Evolutionary conservation across 2,113 vertebrate species (phyloP), one percentile per base, ranked within the genome.

Genomic region (Passer domesticus): DNA sequence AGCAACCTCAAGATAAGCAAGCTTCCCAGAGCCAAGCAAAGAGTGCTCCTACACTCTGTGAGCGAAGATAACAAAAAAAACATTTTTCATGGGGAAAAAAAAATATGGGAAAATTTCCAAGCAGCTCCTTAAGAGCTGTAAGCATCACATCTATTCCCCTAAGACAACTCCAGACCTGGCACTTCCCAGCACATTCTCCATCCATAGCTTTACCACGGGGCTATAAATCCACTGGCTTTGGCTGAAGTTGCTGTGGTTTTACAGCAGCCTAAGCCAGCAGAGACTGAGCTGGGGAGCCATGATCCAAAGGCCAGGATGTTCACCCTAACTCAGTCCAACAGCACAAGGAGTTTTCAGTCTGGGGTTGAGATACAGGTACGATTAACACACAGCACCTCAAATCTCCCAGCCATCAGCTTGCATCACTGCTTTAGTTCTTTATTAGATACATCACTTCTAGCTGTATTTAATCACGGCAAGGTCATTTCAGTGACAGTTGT

Each of bases 391-490:
- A 1, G 69, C 89, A 74, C 58, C 89, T 88, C n/a, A 44, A 90
- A 91, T 63, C 92, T 94, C 52, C 87, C 33, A 69, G 83, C 68
- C 79, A 56, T 79, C 95, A 86, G 87, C 63, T 74, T 76, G 60
- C 87, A 68, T 75, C 60, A 12, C 82, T 81, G 94, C 73, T 96
- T 83, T 72, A 37, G 60, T 23, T 84, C 92, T 55, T 81, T 90
- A 94, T 92, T 94, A 94, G 96, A 95, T 91, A 60, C 55, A 82
- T 64, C 53, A 14, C 90, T 94, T 93, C 90, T 94, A 82, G 94
- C 91, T 77, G 94, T 93, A 92, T 87, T 97, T 96, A 97, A 97
- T 88, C 55, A 15, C 35, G 2, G 25, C 94, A 93, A 83, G 94
- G 95, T 96, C 93, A 87, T 96, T 97, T 70, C 70, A n/a, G 83